Percentiles rank a stretch among this genome's conserved stretches.
Conservation (phyloP, 2,888 invertebrate genomes). For the Eupeodes luniger region DNA sequence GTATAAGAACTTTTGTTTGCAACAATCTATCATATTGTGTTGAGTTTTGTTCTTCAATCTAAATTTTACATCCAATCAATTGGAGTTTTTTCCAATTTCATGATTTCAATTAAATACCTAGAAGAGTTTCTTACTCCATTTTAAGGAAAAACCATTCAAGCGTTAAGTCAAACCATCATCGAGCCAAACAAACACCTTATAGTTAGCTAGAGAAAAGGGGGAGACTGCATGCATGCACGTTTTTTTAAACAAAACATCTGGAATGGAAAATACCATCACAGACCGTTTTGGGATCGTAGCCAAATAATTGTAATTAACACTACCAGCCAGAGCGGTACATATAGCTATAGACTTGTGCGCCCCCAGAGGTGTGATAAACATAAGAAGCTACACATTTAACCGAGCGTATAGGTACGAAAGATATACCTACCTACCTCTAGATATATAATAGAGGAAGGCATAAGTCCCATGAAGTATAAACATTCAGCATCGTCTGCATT, state of each 20-base stretch:
- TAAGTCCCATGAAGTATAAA: slow-evolving; percentile 27
- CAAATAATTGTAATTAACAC: slow-evolving; percentile 74
- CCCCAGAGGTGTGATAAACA: slow-evolving; percentile 59
- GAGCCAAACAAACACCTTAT: background rate
- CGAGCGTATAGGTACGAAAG: slow-evolving; percentile 6
- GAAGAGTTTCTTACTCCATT: slow-evolving; percentile 9
- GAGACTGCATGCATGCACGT: slow-evolving; percentile 31
- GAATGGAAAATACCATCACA: slow-evolving; percentile 30
- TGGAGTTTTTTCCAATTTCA: slow-evolving; percentile 3
- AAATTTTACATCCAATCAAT: slow-evolving; percentile 34
- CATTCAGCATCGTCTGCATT: slow-evolving; percentile 32
- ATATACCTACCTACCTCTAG: too few species aligned
- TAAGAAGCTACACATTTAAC: slow-evolving; percentile 49
- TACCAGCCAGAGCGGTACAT: slow-evolving; percentile 18
- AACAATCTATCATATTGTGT: background rate
- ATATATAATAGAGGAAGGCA: background rate
- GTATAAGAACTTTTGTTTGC: background rate
- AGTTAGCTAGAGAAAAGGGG: background rate
- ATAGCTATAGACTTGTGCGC: background rate
- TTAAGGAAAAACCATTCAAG: slow-evolving; percentile 43
- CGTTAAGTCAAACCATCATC: slow-evolving; percentile 8
- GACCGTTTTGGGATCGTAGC: slow-evolving; percentile 56
- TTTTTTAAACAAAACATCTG: slow-evolving; percentile 19
- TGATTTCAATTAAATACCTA: slow-evolving; percentile 1
- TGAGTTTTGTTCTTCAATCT: background rate